Conservation (phyloP, 2,888 invertebrate species). For the Synanthedon andrenaeformis region DNA sequence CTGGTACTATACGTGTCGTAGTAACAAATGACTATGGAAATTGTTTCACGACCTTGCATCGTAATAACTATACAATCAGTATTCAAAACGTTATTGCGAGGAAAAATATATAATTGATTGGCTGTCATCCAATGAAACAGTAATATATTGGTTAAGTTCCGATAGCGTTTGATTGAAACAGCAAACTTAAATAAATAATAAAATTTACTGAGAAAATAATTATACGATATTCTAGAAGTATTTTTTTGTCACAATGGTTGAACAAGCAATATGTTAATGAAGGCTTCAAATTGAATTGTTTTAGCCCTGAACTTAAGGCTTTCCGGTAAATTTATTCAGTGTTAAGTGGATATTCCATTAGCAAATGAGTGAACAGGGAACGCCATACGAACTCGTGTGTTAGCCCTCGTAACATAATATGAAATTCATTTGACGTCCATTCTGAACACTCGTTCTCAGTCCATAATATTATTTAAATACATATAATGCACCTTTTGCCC, state of each 20-base stretch:
- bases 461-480: neutral
- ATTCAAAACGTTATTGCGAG: neutral
- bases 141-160: no score
- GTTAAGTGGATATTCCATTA: neutral
- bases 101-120: neutral
- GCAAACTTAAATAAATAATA: no score
- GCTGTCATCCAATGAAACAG: neutral
- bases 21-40: slow-evolving; percentile 17
- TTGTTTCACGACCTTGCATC: slow-evolving; percentile 18
- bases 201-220: no score
- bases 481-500: neutral
- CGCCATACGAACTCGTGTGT: no score
- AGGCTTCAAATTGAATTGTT: no score
- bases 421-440: neutral
- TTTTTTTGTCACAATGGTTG: no score
- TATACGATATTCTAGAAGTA: no score
- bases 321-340: neutral
- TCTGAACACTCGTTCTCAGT: neutral
- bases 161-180: no score
- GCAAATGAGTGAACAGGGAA: no score
- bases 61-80: slow-evolving; percentile 14
- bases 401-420: neutral
- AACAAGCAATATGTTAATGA: no score
- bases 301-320: no score
- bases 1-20: slow-evolving; percentile 6